Evolutionary conservation across 37 sponge, comb jelly and placozoan species (phyloP).

Genomic region (Ephydatia muelleri): DNA sequence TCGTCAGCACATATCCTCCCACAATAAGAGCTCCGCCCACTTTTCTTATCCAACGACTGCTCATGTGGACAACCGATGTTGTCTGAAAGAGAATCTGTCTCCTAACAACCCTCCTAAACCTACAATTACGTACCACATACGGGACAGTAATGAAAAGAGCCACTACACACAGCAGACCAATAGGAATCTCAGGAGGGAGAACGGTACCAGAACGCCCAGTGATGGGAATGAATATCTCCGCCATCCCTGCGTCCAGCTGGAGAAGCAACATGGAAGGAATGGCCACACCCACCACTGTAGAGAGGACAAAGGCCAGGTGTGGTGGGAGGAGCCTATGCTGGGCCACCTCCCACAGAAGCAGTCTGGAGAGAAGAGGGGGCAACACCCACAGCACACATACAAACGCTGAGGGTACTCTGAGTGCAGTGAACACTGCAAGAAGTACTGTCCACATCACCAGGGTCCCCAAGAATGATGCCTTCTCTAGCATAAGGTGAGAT

Average conservation of each 20-base stretch:
- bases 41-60: slow-evolving; percentile 12
- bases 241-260: not conserved
- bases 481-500: not conserved
- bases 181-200: slow-evolving; percentile 51
- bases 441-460: slow-evolving; percentile 22
- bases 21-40: not conserved
- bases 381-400: slow-evolving; percentile 12
- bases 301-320: not conserved
- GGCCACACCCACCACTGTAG: not conserved
- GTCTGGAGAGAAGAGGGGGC: slow-evolving; percentile 12
- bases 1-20: not conserved
- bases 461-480: slow-evolving; percentile 21
- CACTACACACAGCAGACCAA: slow-evolving; percentile 15
- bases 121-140: slow-evolving; percentile 1
- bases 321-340: not conserved
- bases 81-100: not conserved
- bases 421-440: slow-evolving; percentile 23
- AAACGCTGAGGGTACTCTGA: slow-evolving; percentile 51
- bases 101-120: not conserved
- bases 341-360: slow-evolving; percentile 16
- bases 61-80: slow-evolving; percentile 18
- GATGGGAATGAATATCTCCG: slow-evolving; percentile 49
- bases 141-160: not conserved
- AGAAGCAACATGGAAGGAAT: slow-evolving; percentile 28
- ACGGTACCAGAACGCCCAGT: slow-evolving; percentile 40